Conservation (phyloP, 1,140 invertebrate genomes). For the Diabrotica virgifera region DNA sequence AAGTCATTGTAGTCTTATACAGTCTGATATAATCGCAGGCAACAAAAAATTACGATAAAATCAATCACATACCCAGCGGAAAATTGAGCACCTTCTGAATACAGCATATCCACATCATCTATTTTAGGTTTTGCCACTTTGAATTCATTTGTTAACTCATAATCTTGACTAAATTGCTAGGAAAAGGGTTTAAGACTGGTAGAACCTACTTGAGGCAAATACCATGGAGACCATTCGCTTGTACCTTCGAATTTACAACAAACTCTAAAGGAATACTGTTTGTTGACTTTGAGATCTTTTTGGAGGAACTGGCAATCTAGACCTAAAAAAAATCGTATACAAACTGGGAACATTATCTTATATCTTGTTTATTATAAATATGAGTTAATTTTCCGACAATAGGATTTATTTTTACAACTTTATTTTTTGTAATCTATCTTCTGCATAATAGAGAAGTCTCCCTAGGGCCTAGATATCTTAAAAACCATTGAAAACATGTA, state of each 20-base stretch:
- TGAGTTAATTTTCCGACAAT: too few species aligned
- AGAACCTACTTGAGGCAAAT: slow-evolving; percentile 30
- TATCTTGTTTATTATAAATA: too few species aligned
- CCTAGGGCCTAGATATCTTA: too few species aligned
- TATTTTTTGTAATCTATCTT: too few species aligned
- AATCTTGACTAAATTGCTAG: slow-evolving; percentile 30
- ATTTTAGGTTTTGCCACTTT: slow-evolving; percentile 31
- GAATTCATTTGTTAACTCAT: slow-evolving; percentile 33
- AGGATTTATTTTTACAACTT: too few species aligned
- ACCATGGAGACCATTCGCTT: slow-evolving; percentile 39
- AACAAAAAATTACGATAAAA: too few species aligned
- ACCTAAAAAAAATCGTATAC: too few species aligned
- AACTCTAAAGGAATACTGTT: slow-evolving; percentile 40
- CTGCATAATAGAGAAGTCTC: too few species aligned
- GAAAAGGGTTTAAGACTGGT: slow-evolving; percentile 34
- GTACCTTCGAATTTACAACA: slow-evolving; percentile 41
- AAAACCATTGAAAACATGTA: too few species aligned
- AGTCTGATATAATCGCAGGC: too few species aligned
- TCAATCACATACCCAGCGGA: slow-evolving; percentile 35
- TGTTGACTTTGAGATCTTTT: slow-evolving; percentile 33
- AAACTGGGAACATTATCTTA: too few species aligned
- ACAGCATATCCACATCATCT: slow-evolving; percentile 20
- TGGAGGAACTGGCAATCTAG: slow-evolving; percentile 35
- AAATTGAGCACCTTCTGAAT: slow-evolving; percentile 34
- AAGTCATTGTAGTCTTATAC: too few species aligned